These are phyloP conservation scores for Hetaerina titia DNA, from an alignment of 2,888 invertebrate species.

Conservation along the genomic window DNA sequence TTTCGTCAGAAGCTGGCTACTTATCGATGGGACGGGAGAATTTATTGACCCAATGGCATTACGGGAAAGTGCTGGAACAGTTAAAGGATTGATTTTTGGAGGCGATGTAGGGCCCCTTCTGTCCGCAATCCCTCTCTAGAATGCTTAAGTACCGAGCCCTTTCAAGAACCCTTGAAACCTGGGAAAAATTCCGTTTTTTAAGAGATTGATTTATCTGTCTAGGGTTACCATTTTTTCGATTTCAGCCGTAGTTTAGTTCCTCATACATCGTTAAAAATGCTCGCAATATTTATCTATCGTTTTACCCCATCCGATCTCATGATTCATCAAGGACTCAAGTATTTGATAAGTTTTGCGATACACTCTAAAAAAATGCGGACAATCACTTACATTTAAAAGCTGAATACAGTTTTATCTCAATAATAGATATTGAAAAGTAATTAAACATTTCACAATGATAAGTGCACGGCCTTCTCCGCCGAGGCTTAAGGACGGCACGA, in stretches of 20 bases:
- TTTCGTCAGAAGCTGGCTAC: slow-evolving; percentile 47
- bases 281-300: not conserved
- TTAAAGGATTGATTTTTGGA: not conserved
- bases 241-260: not conserved
- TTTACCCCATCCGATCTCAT: not conserved
- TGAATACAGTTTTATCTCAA: not conserved
- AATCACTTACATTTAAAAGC: not conserved
- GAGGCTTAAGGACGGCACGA: not conserved
- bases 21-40: slow-evolving; percentile 10
- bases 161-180: not conserved
- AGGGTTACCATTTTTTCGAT: not conserved
- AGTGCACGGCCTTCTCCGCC: not conserved
- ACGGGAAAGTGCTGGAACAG: not conserved
- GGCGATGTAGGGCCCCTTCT: not conserved
- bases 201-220: not conserved
- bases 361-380: not conserved
- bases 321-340: not conserved
- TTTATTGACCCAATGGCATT: slow-evolving; percentile 25
- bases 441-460: not conserved
- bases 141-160: not conserved
- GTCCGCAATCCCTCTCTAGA: not conserved
- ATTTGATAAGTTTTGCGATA: not conserved
- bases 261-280: not conserved
- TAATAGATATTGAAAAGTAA: not conserved
- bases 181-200: not conserved